These are phyloP conservation scores for Drosophila pectinifera DNA, from an alignment of 1,140 invertebrate genomes.

Conservation along the genomic window DNA sequence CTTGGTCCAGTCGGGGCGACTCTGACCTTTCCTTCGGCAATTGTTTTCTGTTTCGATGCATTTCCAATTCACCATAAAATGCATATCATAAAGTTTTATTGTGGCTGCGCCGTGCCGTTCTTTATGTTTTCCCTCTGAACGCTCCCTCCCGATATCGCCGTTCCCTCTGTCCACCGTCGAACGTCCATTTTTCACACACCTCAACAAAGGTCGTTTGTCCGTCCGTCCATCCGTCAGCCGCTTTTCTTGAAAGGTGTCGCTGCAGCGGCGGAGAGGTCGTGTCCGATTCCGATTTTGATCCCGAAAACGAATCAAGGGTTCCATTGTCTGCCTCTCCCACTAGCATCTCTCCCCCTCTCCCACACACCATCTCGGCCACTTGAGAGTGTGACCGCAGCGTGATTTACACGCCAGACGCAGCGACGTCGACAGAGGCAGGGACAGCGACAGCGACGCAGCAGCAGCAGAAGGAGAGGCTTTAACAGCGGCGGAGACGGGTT, in stretches of 20 bases:
- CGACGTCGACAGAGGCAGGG: conserved; percentile 45
- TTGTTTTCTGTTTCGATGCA: conserved; percentile 59
- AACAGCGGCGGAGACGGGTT: conserved; percentile 5
- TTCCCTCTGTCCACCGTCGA: conserved; percentile 4
- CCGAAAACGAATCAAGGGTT: conserved; percentile 63
- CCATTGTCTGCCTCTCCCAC: conserved; percentile 64
- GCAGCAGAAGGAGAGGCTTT: conserved; percentile 14
- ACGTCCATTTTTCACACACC: conserved; percentile 60
- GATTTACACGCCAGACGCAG: conserved; percentile 74
- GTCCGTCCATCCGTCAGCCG: conserved; percentile 31
- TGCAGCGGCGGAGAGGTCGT: conserved; percentile 40
- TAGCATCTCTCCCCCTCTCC: conserved; percentile 9
- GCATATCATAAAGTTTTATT: conserved; percentile 83
- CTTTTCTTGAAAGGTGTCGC: conserved; percentile 58
- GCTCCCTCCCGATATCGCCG: neutral
- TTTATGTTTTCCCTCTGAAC: conserved; percentile 25
- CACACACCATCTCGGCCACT: conserved; percentile 48
- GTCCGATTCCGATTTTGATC: conserved; percentile 51
- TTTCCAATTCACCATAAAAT: conserved; percentile 80
- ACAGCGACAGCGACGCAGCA: conserved; percentile 30
- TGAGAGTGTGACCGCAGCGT: conserved; percentile 81
- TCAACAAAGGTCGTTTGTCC: conserved; percentile 75
- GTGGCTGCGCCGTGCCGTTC: conserved; percentile 61
- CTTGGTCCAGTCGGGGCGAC: conserved; percentile 8
- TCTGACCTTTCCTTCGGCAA: conserved; percentile 51